These are phyloP conservation scores for Gasteruption jaculator DNA, from an alignment of 2,888 invertebrate species.

Conservation along the genomic window DNA sequence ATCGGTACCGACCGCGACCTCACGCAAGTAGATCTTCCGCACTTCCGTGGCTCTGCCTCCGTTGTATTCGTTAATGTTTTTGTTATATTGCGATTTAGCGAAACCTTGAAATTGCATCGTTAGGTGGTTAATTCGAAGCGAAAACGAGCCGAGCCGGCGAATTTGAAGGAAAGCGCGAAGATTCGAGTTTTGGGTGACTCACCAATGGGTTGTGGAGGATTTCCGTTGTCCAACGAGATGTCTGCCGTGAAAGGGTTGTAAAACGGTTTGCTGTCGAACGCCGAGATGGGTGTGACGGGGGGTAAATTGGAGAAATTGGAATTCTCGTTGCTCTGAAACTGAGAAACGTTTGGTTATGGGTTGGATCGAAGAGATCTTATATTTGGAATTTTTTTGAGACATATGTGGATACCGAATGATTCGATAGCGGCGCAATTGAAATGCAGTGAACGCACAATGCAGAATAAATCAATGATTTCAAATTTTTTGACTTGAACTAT, in stretches of 20 bases:
- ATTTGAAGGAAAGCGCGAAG: no score
- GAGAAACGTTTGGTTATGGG: no score
- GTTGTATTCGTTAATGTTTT: conserved; percentile 18
- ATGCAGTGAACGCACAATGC: background rate
- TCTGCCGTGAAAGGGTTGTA: conserved; percentile 44
- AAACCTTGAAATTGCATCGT: no score
- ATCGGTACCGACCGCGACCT: conserved; percentile 47
- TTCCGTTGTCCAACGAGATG: conserved; percentile 31
- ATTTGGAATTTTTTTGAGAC: conserved; percentile 1
- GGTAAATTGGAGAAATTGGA: conserved; percentile 26
- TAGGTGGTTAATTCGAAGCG: no score
- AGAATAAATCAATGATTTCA: no score
- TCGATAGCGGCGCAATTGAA: background rate
- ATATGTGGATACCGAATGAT: background rate
- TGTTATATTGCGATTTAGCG: no score
- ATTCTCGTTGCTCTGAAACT: conserved; percentile 34
- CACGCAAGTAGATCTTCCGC: conserved; percentile 44
- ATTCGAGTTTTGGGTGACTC: no score
- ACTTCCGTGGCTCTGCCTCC: conserved; percentile 29
- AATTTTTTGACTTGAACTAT: no score
- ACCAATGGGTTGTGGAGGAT: no score
- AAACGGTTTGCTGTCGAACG: conserved; percentile 34
- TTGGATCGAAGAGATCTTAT: background rate
- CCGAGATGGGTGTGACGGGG: conserved; percentile 23
- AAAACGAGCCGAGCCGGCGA: no score